Evolutionary conservation across 2,888 invertebrate species (phyloP), one percentile per base, ranked within the genome.

Genomic region (Dolomedes plantarius): DNA sequence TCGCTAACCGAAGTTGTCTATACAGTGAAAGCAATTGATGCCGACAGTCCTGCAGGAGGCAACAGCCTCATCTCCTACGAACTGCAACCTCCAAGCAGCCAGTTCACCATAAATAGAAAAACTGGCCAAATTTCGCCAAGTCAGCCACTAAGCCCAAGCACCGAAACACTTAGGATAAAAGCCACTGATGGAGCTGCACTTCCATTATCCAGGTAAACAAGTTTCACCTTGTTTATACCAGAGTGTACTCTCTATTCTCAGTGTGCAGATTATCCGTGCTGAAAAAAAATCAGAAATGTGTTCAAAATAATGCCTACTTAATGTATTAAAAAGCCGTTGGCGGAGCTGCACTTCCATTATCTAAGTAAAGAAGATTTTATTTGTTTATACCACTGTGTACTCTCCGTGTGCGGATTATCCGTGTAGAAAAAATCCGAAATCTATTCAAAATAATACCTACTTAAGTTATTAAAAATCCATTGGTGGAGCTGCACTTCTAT

Each of bases 91-190:
- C 88, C 87, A n/a, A 89, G 86, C 41, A 77, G 75, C 46, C 87
- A 89, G 32, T 90, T 90, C 69, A 68, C 88, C 11, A 88, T 90
- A 32, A 88, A 90, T 46, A 83, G 88, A 32, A 75, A 71, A 27
- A 90, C 89, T 0, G 90, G 90, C 27, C 89, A 90, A 64, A 88
- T 90, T n/a, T 89, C 88, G 29, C 89, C 89, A 5, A 88, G 79
- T 27, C 89, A 89, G 73, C 87, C 88, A 7, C 75, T 89, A 5
- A 87, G 79, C 9, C 89, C 89, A 6, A 83, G 88, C 41, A 89
- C 87, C 5, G 89, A 89, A 62, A 89, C 87, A 1, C 68, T 89
- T 1, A 87, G 88, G 65, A 89, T 89, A 23, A 83, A 88, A 13
- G 89, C 89, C 3, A 79, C 83, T 0, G 89, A 89, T 73, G 87